These are phyloP conservation scores for Tetropium fuscum DNA, from an alignment of 2,888 invertebrate genomes.

Conservation along the genomic window DNA sequence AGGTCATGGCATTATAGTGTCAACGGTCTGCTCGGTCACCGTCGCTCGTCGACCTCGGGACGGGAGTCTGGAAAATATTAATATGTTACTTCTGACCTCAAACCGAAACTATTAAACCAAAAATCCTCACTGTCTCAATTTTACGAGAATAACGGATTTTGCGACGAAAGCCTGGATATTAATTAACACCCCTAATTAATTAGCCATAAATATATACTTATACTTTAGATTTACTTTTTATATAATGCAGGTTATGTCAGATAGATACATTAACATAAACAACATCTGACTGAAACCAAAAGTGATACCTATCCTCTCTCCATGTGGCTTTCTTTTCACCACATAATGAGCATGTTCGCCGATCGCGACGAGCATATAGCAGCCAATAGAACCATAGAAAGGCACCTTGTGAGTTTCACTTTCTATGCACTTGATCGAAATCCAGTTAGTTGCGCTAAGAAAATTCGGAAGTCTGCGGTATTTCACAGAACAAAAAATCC, in stretches of 20 bases:
- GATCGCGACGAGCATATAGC: constrained; percentile 12
- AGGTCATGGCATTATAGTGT: too few relatives aligned
- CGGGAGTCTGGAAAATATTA: too few relatives aligned
- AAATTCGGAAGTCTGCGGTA: constrained; percentile 28
- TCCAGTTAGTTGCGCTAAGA: constrained; percentile 33
- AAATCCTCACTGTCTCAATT: too few relatives aligned
- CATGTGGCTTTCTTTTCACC: constrained; percentile 35
- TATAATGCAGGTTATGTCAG: constrained; percentile 32
- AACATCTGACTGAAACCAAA: constrained; percentile 37
- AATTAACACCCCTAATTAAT: too few relatives aligned
- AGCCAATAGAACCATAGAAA: constrained; percentile 49
- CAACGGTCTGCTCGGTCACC: too few relatives aligned
- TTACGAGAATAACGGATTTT: too few relatives aligned
- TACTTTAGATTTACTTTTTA: constrained; percentile 16
- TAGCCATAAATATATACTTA: too few relatives aligned
- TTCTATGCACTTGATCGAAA: constrained; percentile 41
- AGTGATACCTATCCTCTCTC: constrained; percentile 36
- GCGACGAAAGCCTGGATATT: too few relatives aligned
- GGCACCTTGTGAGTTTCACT: constrained; percentile 47
- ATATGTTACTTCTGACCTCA: too few relatives aligned
- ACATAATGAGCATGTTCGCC: constrained; percentile 19
- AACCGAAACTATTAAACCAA: too few relatives aligned
- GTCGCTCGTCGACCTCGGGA: too few relatives aligned
- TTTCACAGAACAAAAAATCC: too few relatives aligned
- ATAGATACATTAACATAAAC: constrained; percentile 20